Conservation (phyloP, 64 coral and sea anemone genomes). For the Montipora cactus region DNA sequence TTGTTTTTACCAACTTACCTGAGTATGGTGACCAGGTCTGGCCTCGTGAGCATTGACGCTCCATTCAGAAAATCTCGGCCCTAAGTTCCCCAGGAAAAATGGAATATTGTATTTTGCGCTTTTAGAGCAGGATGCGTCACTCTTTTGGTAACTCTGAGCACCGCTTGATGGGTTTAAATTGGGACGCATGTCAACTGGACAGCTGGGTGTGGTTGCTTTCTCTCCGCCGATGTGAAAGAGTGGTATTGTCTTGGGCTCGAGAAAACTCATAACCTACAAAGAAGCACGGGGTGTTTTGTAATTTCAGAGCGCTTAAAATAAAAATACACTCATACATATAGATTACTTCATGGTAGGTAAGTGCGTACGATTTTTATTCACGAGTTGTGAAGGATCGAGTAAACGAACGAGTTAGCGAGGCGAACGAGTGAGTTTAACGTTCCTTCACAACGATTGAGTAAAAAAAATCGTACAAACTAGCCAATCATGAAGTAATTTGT, state of each 20-base stretch:
- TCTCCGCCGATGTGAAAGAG: constrained; percentile 84
- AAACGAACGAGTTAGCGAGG: no score
- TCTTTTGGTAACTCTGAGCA: constrained; percentile 65
- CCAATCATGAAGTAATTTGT: no score
- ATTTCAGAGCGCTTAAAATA: not conserved
- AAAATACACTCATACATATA: no score
- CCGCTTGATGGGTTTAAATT: constrained; percentile 83
- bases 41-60: constrained; percentile 93
- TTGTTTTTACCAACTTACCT: constrained; percentile 45
- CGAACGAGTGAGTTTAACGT: no score
- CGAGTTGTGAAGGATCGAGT: no score
- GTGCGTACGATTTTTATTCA: no score
- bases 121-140: constrained; percentile 1
- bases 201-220: constrained; percentile 85
- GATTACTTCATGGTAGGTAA: no score
- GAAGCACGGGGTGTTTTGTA: not conserved
- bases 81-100: constrained; percentile 70
- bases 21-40: constrained; percentile 89
- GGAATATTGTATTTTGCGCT: constrained; percentile 82
- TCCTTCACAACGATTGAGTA: no score
- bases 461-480: no score
- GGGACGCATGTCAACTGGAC: constrained; percentile 70
- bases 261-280: constrained; percentile 47
- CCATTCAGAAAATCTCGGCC: constrained; percentile 81
- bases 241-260: constrained; percentile 73